A percentile compares a stretch with the other conserved stretches of the same genome.
Evolutionary conservation across 1,140 invertebrate species (phyloP).

Genomic region (Metaphire vulgaris): DNA sequence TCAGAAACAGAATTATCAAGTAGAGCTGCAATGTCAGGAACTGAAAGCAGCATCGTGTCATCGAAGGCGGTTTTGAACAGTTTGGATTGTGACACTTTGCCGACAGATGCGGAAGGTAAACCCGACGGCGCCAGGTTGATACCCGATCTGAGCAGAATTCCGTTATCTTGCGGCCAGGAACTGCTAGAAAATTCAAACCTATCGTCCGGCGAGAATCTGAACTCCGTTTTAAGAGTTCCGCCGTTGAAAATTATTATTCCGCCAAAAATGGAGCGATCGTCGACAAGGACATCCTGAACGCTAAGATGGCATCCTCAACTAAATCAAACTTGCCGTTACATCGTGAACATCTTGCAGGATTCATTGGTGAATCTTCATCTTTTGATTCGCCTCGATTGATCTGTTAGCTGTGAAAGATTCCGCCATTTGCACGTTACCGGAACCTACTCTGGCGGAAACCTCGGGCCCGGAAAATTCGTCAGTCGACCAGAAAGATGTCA

Average conservation of each 20-base stretch:
- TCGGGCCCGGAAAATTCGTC: neutral
- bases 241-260: constrained; percentile 88
- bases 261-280: constrained; percentile 21
- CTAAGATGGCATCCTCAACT: constrained; percentile 31
- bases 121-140: neutral
- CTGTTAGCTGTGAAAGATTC: neutral
- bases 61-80: neutral
- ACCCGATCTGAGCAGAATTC: neutral
- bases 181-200: constrained; percentile 1
- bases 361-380: neutral
- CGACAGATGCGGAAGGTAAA: neutral
- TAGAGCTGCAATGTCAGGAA: too few relatives aligned
- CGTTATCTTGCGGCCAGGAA: constrained; percentile 4
- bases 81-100: neutral
- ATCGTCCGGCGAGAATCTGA: constrained; percentile 38
- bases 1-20: too few relatives aligned
- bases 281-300: constrained; percentile 25
- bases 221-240: constrained; percentile 69
- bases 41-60: neutral
- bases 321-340: constrained; percentile 32
- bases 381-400: neutral
- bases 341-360: constrained; percentile 26
- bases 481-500: neutral
- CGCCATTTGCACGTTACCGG: neutral
- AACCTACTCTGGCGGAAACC: neutral